Evolutionary conservation across 2,888 invertebrate genomes (phyloP).

Genomic region (Prosopocoilus inquinatus): DNA sequence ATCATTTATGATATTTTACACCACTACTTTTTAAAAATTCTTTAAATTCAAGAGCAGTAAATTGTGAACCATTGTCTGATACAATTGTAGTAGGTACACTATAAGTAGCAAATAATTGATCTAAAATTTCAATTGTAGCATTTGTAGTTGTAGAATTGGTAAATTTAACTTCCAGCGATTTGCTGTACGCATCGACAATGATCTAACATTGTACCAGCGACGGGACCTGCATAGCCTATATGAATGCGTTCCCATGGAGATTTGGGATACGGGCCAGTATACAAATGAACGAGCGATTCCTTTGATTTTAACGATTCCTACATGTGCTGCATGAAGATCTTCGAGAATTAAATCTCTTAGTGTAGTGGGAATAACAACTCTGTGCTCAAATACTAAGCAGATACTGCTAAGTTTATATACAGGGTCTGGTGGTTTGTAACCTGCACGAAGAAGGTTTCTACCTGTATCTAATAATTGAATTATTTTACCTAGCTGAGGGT

Average conservation of each 20-base stretch:
- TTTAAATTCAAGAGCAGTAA: conserved; percentile 20
- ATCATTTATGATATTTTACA: conserved; percentile 14
- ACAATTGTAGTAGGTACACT: conserved; percentile 23
- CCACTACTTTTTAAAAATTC: conserved; percentile 15
- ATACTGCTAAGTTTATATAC: too few species aligned
- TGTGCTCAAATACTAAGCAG: conserved; percentile 4
- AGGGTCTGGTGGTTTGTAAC: too few species aligned
- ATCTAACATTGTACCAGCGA: conserved; percentile 21
- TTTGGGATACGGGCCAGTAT: conserved; percentile 12
- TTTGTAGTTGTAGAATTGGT: conserved; percentile 23
- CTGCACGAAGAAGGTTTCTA: too few species aligned
- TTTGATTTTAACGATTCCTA: conserved; percentile 18
- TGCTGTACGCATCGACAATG: conserved; percentile 27
- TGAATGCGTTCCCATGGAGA: conserved; percentile 33
- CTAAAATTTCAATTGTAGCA: conserved; percentile 2
- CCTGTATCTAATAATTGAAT: too few species aligned
- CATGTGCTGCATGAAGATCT: conserved; percentile 15
- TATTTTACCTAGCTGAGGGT: too few species aligned
- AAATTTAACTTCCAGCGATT: conserved; percentile 28
- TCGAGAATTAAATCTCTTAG: conserved; percentile 9
- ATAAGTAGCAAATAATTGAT: conserved; percentile 21
- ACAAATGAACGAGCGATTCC: conserved; percentile 18
- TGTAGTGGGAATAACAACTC: conserved; percentile 13
- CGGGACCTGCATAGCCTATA: conserved; percentile 37
- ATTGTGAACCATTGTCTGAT: conserved; percentile 27